These are phyloP conservation scores for Sterrhoptilus dennistouni DNA, from an alignment of 2,113 vertebrate genomes.

Conservation along the genomic window DNA sequence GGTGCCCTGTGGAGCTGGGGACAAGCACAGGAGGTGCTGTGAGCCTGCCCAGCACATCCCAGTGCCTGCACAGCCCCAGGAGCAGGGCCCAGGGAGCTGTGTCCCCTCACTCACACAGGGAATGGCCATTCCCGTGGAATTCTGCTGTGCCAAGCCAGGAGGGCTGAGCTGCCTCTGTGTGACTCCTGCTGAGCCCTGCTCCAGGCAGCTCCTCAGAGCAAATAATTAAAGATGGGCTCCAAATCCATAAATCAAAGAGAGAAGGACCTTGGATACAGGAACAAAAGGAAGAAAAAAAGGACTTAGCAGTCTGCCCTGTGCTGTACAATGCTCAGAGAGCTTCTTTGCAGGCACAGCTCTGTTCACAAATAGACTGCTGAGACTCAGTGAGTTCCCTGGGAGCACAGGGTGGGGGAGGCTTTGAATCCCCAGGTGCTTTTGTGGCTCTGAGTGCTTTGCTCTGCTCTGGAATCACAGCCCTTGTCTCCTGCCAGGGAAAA, in stretches of 20 bases:
- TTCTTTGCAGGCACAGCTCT: neutral
- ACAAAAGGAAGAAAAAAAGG: neutral
- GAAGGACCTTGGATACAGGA: neutral
- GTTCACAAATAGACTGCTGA: neutral
- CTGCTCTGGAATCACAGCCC: neutral
- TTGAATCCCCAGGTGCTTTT: neutral
- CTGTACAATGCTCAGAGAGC: neutral
- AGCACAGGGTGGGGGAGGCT: neutral
- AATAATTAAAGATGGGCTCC: conserved; percentile 32
- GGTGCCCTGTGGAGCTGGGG: neutral
- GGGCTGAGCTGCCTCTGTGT: neutral
- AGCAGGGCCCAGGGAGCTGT: neutral
- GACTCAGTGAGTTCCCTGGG: neutral
- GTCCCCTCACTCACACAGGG: neutral
- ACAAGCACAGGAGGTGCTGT: accelerated
- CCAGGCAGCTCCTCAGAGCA: neutral
- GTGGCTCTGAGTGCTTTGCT: neutral
- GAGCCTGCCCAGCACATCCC: neutral
- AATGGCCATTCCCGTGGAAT: neutral
- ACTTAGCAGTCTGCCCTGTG: neutral
- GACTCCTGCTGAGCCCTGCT: neutral
- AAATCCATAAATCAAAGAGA: conserved; percentile 39
- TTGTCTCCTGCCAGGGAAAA: neutral
- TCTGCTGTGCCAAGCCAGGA: neutral
- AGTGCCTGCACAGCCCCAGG: accelerated